These are phyloP conservation scores for Myiotriccus ornatus DNA, from an alignment of 2,797 vertebrate species.

Conservation along the genomic window DNA sequence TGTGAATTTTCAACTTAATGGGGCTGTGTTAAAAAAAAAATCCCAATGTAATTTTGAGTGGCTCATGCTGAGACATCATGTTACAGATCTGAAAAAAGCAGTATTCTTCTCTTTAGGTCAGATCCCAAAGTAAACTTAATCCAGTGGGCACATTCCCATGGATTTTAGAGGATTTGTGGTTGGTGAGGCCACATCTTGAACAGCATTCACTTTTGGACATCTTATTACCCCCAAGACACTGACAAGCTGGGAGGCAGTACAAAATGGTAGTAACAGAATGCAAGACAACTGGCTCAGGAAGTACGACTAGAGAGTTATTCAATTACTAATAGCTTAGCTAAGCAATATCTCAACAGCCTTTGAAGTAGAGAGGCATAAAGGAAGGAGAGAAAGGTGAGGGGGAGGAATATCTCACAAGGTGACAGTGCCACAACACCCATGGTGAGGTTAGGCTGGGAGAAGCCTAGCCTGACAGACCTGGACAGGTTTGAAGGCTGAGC, in stretches of 20 bases:
- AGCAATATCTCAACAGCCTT: background rate
- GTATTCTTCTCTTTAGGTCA: background rate
- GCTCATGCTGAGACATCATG: background rate
- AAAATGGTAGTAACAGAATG: background rate
- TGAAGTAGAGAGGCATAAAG: background rate
- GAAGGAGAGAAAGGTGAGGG: background rate
- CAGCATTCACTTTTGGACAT: background rate
- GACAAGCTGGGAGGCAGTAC: background rate
- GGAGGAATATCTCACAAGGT: background rate
- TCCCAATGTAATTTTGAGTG: background rate
- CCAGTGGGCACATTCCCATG: background rate
- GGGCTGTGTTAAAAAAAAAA: background rate
- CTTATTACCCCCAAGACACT: background rate
- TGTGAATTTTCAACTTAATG: background rate
- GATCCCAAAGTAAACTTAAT: background rate
- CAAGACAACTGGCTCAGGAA: background rate
- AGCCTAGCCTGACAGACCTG: background rate
- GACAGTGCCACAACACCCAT: background rate
- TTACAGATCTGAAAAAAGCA: background rate
- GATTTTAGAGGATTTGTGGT: background rate
- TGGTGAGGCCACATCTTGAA: background rate
- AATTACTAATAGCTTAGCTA: background rate
- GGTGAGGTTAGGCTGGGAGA: background rate
- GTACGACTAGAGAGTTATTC: background rate
- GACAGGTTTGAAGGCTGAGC: background rate